Evolutionary conservation across 1,140 invertebrate species (phyloP).

Genomic region (Aporrectodea caliginosa): DNA sequence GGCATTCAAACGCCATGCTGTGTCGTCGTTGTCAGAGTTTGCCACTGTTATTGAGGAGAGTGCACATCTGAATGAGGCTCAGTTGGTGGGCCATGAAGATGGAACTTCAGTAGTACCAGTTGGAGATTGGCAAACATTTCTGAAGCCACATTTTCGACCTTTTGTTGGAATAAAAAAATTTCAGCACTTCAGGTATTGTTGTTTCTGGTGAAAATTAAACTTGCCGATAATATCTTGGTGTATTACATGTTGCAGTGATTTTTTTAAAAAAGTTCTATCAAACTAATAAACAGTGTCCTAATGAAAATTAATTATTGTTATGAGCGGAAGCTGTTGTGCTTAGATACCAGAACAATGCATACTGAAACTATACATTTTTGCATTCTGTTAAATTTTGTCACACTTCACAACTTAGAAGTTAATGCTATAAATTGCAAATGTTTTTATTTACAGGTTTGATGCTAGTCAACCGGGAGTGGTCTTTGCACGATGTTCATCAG

Average conservation of each 20-base stretch:
- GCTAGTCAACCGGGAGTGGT: slow-evolving; percentile 4
- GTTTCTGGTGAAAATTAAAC: neutral
- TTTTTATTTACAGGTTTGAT: slow-evolving; percentile 17
- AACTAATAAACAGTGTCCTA: no score
- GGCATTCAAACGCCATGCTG: slow-evolving; percentile 25
- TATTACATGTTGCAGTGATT: no score
- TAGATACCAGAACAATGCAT: no score
- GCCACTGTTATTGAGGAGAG: slow-evolving; percentile 14
- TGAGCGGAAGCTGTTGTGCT: no score
- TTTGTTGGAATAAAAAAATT: slow-evolving; percentile 20
- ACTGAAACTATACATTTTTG: no score
- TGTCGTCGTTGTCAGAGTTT: slow-evolving; percentile 22
- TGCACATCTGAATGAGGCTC: slow-evolving; percentile 9
- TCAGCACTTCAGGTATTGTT: slow-evolving; percentile 20
- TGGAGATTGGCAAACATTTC: slow-evolving; percentile 11
- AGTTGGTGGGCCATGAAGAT: slow-evolving; percentile 25
- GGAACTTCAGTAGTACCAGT: slow-evolving; percentile 20
- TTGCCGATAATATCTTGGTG: no score
- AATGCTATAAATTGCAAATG: no score
- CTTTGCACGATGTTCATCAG: neutral
- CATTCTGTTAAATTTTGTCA: no score
- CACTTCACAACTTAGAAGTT: no score
- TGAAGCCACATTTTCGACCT: neutral
- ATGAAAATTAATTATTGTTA: no score
- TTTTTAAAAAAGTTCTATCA: no score